Percentiles rank a stretch among this genome's conserved stretches.
Evolutionary conservation across 2,797 vertebrate genomes (phyloP).

Genomic region (Eulemur rubriventer): DNA sequence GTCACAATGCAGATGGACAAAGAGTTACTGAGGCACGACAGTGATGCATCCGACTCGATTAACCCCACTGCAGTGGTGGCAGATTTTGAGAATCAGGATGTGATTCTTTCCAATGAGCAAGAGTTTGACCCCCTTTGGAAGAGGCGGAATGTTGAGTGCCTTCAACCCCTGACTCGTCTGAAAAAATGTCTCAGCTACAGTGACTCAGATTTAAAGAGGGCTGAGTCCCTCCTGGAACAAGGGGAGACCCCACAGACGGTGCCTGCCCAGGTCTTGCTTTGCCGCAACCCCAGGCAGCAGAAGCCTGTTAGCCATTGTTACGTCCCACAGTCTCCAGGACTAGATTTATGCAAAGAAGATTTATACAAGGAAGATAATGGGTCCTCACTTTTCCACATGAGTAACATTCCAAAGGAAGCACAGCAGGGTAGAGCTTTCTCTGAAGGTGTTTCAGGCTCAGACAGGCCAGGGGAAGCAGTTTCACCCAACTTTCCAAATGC

Average conservation of each 20-base stretch:
- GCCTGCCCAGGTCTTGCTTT: constrained; percentile 78
- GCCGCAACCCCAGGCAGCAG: constrained; percentile 81
- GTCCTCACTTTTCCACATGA: constrained; percentile 80
- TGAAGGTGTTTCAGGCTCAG: constrained; percentile 82
- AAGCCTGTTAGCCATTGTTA: constrained; percentile 75
- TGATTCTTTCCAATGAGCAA: constrained; percentile 84
- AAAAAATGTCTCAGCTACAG: constrained; percentile 93
- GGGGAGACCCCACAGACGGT: constrained; percentile 85
- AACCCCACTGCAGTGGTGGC: constrained; percentile 69
- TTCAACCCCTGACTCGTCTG: constrained; percentile 84
- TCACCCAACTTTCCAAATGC: constrained; percentile 19
- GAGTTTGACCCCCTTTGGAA: constrained; percentile 91
- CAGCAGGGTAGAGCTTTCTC: constrained; percentile 89
- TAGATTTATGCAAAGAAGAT: constrained; percentile 81
- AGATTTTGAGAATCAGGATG: constrained; percentile 80
- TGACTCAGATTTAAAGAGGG: constrained; percentile 92
- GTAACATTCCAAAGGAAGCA: constrained; percentile 82
- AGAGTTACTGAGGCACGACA: constrained; percentile 91
- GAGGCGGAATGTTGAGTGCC: constrained; percentile 82
- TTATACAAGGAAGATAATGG: constrained; percentile 79
- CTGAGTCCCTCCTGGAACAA: constrained; percentile 84
- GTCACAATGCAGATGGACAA: constrained; percentile 89
- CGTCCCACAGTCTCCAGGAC: constrained; percentile 37
- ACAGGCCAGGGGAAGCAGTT: constrained; percentile 72
- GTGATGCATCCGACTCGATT: constrained; percentile 80